phyloP scores from a whole-genome alignment of 2,797 vertebrate species.

The Falco berigora region DNA sequence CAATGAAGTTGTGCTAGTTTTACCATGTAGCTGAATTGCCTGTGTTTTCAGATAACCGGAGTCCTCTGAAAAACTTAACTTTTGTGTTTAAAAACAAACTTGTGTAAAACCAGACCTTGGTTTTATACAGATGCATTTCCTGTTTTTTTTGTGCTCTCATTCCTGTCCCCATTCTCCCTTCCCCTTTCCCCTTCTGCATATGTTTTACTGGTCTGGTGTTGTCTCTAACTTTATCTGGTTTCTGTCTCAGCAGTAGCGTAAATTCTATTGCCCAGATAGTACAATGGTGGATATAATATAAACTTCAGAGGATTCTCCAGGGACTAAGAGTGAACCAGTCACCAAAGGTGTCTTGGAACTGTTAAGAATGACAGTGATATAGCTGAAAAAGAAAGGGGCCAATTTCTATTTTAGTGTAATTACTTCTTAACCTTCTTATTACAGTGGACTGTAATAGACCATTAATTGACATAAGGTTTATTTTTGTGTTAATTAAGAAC shows the following conservation, averaged over 20 bases:
- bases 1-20: background rate
- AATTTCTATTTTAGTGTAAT: conserved; percentile 22
- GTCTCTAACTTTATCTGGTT: conserved; percentile 63
- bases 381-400: conserved; percentile 42
- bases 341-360: conserved; percentile 54
- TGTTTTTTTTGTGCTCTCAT: conserved; percentile 31
- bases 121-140: conserved; percentile 45
- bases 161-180: conserved; percentile 42
- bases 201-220: conserved; percentile 58
- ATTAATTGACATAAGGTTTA: conserved; percentile 39
- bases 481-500: conserved; percentile 46
- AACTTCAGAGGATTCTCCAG: conserved; percentile 61
- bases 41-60: conserved; percentile 11
- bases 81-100: background rate
- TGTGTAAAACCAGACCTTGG: background rate
- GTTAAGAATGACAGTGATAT: conserved; percentile 30
- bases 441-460: conserved; percentile 42
- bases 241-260: conserved; percentile 67
- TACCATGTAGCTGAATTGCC: background rate
- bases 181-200: conserved; percentile 24
- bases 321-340: conserved; percentile 57
- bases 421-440: conserved; percentile 32
- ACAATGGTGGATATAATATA: conserved; percentile 56
- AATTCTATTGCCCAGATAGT: conserved; percentile 59
- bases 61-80: background rate